Conservation (phyloP, 2,888 invertebrate genomes). For the Allygus modestus region DNA sequence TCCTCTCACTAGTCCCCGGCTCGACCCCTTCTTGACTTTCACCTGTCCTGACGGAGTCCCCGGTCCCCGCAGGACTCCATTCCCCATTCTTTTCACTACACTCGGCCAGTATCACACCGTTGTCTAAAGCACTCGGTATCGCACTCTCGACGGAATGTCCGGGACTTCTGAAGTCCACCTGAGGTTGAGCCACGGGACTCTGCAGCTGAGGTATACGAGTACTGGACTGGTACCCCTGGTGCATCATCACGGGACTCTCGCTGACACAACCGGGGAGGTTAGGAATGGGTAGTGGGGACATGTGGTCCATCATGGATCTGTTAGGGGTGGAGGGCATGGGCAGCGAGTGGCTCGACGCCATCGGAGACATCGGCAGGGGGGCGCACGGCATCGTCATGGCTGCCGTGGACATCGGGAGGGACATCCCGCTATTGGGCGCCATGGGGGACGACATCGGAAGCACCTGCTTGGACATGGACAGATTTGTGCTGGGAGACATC, state of each 20-base stretch:
- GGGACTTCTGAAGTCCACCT: constrained; percentile 61
- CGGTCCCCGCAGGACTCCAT: constrained; percentile 68
- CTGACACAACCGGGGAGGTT: constrained; percentile 35
- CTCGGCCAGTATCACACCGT: constrained; percentile 53
- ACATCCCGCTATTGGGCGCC: background rate
- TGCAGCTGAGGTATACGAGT: constrained; percentile 48
- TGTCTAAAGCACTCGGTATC: constrained; percentile 57
- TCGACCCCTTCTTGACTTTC: constrained; percentile 56
- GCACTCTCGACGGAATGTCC: constrained; percentile 61
- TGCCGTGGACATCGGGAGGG: constrained; percentile 44
- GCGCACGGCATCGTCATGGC: constrained; percentile 46
- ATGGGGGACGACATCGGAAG: constrained; percentile 17
- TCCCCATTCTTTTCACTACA: constrained; percentile 67
- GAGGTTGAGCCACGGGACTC: constrained; percentile 7
- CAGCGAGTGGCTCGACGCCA: constrained; percentile 18
- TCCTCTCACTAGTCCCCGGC: constrained; percentile 69
- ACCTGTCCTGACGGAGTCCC: constrained; percentile 63
- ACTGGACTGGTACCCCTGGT: constrained; percentile 32
- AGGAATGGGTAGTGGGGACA: constrained; percentile 31
- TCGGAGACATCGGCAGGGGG: constrained; percentile 38
- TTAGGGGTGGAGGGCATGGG: constrained; percentile 3
- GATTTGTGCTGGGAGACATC: constrained; percentile 40
- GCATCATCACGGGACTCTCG: constrained; percentile 42
- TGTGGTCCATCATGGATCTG: constrained; percentile 27
- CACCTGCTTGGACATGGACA: constrained; percentile 22